Evolutionary conservation across 2,888 invertebrate species (phyloP).

Genomic region (Aspidapion aeneum): DNA sequence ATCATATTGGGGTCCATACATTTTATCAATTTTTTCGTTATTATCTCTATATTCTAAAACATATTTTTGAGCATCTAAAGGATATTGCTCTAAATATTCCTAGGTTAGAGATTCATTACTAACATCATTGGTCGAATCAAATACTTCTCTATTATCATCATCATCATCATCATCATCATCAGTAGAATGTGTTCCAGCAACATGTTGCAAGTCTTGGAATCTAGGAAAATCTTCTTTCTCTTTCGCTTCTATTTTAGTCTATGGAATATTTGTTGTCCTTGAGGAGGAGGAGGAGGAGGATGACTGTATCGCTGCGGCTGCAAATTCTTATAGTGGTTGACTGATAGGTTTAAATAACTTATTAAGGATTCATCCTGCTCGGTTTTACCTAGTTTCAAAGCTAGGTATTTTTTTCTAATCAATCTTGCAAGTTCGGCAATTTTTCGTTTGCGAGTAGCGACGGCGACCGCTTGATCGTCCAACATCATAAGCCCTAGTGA

Average conservation of each 20-base stretch:
- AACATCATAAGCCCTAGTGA: too few relatives aligned
- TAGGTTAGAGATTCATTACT: neutral
- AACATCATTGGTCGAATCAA: neutral
- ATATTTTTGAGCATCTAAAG: neutral
- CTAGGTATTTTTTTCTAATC: conserved; percentile 3
- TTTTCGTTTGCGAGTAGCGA: neutral
- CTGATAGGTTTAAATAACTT: neutral
- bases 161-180: conserved; percentile 4
- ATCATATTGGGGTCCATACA: neutral
- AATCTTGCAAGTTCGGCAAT: neutral
- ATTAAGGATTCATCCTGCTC: conserved; percentile 3
- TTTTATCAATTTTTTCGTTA: neutral
- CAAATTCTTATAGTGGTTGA: neutral
- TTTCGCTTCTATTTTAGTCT: too few relatives aligned
- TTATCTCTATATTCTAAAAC: neutral
- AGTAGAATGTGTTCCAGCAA: neutral
- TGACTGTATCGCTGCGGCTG: too few relatives aligned
- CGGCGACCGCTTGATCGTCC: too few relatives aligned
- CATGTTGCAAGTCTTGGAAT: neutral
- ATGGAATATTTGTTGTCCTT: too few relatives aligned
- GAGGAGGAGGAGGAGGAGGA: too few relatives aligned
- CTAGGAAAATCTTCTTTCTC: too few relatives aligned
- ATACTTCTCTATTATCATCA: neutral
- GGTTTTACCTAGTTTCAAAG: neutral
- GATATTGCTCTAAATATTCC: conserved; percentile 6